A percentile compares a stretch with the other conserved stretches of the same genome.
Evolutionary conservation across 1,140 invertebrate genomes (phyloP).

Genomic region (Condylostylus longicornis): DNA sequence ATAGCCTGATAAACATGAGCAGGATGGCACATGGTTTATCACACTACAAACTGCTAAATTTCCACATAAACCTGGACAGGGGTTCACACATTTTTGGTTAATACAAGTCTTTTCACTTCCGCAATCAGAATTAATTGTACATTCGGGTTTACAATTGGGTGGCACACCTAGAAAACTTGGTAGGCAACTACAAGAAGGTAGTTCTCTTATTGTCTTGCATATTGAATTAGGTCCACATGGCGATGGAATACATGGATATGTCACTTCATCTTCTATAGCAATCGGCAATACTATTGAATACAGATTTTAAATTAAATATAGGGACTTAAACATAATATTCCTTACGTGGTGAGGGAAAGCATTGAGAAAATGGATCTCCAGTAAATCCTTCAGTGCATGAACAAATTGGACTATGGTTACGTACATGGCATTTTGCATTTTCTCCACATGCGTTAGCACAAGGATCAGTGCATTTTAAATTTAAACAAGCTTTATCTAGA

Average conservation of each 20-base stretch:
- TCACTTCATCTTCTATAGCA: slow-evolving; percentile 28
- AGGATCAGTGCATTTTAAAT: slow-evolving; percentile 69
- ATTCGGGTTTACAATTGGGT: slow-evolving; percentile 62
- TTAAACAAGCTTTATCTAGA: slow-evolving; percentile 54
- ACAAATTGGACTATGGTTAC: slow-evolving; percentile 61
- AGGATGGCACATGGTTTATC: slow-evolving; percentile 49
- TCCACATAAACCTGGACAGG: slow-evolving; percentile 64
- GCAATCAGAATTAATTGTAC: slow-evolving; percentile 55
- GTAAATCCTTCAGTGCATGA: slow-evolving; percentile 52
- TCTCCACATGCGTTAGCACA: slow-evolving; percentile 63
- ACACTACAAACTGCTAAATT: slow-evolving; percentile 51
- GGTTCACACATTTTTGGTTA: slow-evolving; percentile 62
- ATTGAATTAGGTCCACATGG: slow-evolving; percentile 52
- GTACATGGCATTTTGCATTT: slow-evolving; percentile 58
- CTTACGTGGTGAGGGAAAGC: slow-evolving; percentile 39
- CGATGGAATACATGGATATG: slow-evolving; percentile 51
- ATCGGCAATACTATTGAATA: slow-evolving; percentile 38
- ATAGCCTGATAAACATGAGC: slow-evolving; percentile 40
- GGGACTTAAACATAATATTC: slow-evolving; percentile 24
- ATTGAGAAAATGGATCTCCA: slow-evolving; percentile 47
- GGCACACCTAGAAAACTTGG: slow-evolving; percentile 55
- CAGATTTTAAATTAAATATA: slow-evolving; percentile 38
- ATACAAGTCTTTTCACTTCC: slow-evolving; percentile 53
- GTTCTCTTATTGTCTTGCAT: slow-evolving; percentile 37
- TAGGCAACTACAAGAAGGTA: slow-evolving; percentile 55